Percentiles rank a stretch among this genome's conserved stretches.
phyloP scores from a whole-genome alignment of 2,113 vertebrate species.

The Myrmophylax atrothorax region DNA sequence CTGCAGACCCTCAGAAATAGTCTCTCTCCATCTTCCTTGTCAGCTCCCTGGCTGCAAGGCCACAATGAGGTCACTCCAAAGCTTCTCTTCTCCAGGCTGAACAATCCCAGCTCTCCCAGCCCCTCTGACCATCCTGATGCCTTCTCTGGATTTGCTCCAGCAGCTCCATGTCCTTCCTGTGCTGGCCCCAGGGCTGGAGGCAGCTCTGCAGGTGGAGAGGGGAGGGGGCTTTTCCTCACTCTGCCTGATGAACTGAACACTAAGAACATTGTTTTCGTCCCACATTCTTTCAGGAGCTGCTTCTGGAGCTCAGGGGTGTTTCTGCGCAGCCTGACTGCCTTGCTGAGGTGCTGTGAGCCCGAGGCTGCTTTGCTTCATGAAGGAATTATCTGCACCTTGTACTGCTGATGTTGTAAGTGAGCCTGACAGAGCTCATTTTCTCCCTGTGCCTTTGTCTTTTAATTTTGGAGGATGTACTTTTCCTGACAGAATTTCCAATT shows the following conservation, averaged over 20 bases:
- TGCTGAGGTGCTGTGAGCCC: neutral
- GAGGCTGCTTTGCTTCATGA: neutral
- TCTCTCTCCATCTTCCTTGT: fast-evolving
- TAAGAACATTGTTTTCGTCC: neutral
- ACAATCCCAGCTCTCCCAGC: neutral
- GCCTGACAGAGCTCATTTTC: conserved; percentile 6
- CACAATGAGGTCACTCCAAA: fast-evolving
- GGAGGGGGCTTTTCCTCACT: neutral
- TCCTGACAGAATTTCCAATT: conserved; percentile 41
- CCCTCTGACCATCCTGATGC: neutral
- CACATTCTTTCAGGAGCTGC: neutral
- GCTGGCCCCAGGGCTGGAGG: neutral
- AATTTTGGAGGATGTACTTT: conserved; percentile 22
- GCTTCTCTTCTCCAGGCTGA: neutral
- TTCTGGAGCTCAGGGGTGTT: neutral
- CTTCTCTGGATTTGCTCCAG: neutral
- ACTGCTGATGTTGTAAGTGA: neutral
- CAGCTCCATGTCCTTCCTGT: neutral
- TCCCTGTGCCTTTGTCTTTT: conserved; percentile 11
- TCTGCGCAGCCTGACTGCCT: neutral
- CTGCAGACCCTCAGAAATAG: fast-evolving
- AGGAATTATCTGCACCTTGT: neutral
- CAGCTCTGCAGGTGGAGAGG: neutral
- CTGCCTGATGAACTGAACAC: neutral
- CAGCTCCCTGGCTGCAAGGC: fast-evolving